These are phyloP conservation scores for Ophiodon elongatus DNA, from an alignment of 2,113 vertebrate species.

Conservation along the genomic window DNA sequence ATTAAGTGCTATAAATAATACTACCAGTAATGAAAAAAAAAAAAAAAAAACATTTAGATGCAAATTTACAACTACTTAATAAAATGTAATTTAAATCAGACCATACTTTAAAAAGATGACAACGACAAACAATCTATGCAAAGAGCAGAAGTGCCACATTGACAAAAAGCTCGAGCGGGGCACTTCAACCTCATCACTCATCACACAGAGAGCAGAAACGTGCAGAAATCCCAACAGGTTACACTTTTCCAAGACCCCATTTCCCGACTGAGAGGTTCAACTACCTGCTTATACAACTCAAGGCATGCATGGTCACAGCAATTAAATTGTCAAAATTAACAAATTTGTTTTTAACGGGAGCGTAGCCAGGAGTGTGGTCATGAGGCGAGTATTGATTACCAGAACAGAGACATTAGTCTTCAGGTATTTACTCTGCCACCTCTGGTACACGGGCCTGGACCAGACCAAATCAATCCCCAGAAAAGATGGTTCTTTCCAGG, in stretches of 20 bases:
- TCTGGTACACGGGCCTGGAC: conserved; percentile 90
- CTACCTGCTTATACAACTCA: conserved; percentile 80
- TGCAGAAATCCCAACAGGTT: conserved; percentile 76
- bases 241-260: conserved; percentile 62
- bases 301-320: conserved; percentile 89
- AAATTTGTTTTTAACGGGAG: conserved; percentile 99
- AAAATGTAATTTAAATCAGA: conserved; percentile 18
- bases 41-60: neutral
- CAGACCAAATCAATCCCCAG: conserved; percentile 94
- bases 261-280: conserved; percentile 69
- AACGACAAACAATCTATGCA: conserved; percentile 14
- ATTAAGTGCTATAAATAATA: neutral
- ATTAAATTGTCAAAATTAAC: conserved; percentile 99
- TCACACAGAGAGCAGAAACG: conserved; percentile 61
- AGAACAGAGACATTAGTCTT: conserved; percentile 97
- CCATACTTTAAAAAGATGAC: conserved; percentile 11
- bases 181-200: conserved; percentile 69
- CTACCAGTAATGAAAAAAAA: neutral
- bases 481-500: conserved; percentile 89
- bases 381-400: conserved; percentile 95
- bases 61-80: neutral
- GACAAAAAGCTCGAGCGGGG: conserved; percentile 34
- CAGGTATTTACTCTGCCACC: conserved; percentile 98
- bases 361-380: conserved; percentile 94
- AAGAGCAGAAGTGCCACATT: conserved; percentile 41